These are phyloP conservation scores for Bicyclus anynana DNA, from an alignment of 1,140 invertebrate genomes.

Conservation along the genomic window DNA sequence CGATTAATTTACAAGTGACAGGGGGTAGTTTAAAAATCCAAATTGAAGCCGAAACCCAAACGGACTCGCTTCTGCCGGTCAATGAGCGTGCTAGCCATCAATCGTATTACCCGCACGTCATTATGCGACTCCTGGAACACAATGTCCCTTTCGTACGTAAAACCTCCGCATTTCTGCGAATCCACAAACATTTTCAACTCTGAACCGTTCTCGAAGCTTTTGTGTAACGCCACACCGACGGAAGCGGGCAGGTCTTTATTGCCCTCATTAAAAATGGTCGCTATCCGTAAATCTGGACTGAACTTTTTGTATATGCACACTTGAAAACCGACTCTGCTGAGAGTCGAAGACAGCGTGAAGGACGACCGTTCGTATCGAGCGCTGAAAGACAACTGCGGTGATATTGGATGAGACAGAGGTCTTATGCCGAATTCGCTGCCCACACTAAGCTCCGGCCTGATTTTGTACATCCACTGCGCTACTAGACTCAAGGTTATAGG, in stretches of 20 bases:
- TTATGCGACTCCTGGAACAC: slow-evolving; percentile 46
- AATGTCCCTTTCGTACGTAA: slow-evolving; percentile 58
- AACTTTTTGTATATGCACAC: slow-evolving; percentile 59
- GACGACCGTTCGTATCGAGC: slow-evolving; percentile 47
- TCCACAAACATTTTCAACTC: slow-evolving; percentile 66
- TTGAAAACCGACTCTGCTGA: slow-evolving; percentile 52
- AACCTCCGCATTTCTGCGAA: slow-evolving; percentile 56
- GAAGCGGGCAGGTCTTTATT: slow-evolving; percentile 31
- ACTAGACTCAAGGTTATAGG: slow-evolving; percentile 48
- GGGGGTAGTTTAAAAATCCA: slow-evolving; percentile 49
- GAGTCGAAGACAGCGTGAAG: slow-evolving; percentile 49
- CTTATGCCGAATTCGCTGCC: slow-evolving; percentile 46
- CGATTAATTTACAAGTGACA: neutral
- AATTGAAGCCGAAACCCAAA: slow-evolving; percentile 60
- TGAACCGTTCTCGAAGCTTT: slow-evolving; percentile 47
- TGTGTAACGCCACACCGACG: slow-evolving; percentile 55
- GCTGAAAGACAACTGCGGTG: slow-evolving; percentile 47
- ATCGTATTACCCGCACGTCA: slow-evolving; percentile 44
- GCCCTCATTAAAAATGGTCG: slow-evolving; percentile 51
- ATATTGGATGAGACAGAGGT: slow-evolving; percentile 31
- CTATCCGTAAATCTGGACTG: slow-evolving; percentile 48
- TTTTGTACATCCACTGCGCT: slow-evolving; percentile 56
- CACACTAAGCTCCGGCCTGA: slow-evolving; percentile 43
- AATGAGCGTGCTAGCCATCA: slow-evolving; percentile 54
- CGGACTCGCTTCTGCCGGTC: slow-evolving; percentile 52